These are phyloP conservation scores for Galeruca laticollis DNA, from an alignment of 2,888 invertebrate genomes.

Conservation along the genomic window DNA sequence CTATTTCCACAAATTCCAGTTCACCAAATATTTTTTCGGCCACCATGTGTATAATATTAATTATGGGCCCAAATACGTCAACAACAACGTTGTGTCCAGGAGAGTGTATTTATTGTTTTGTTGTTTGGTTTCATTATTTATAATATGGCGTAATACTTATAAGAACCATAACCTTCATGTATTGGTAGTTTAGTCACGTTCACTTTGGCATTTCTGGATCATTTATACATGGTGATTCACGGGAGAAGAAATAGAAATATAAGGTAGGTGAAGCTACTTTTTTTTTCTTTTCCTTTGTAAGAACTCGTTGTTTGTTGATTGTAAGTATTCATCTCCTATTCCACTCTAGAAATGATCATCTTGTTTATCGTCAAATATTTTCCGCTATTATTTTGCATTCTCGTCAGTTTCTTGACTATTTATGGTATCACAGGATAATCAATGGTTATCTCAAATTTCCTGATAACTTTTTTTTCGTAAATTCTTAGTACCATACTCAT, in stretches of 20 bases:
- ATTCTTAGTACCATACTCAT: too few relatives aligned
- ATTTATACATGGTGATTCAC: constrained; percentile 3
- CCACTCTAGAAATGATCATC: too few relatives aligned
- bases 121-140: constrained; percentile 35
- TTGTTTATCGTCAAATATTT: too few relatives aligned
- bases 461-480: too few relatives aligned
- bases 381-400: too few relatives aligned
- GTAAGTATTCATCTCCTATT: too few relatives aligned
- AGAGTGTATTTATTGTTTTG: constrained; percentile 36
- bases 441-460: too few relatives aligned
- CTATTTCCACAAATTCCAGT: too few relatives aligned
- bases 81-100: constrained; percentile 14
- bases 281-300: too few relatives aligned
- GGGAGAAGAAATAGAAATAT: neutral
- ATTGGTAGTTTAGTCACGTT: constrained; percentile 35
- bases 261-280: neutral
- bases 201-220: constrained; percentile 27
- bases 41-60: constrained; percentile 1
- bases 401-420: too few relatives aligned
- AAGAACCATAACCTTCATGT: constrained; percentile 39
- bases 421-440: too few relatives aligned
- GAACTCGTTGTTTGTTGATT: too few relatives aligned
- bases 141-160: constrained; percentile 33
- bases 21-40: neutral
- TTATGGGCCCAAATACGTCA: constrained; percentile 10